phyloP scores from a whole-genome alignment of 2,888 invertebrate genomes.

The Ochropacha duplaris region DNA sequence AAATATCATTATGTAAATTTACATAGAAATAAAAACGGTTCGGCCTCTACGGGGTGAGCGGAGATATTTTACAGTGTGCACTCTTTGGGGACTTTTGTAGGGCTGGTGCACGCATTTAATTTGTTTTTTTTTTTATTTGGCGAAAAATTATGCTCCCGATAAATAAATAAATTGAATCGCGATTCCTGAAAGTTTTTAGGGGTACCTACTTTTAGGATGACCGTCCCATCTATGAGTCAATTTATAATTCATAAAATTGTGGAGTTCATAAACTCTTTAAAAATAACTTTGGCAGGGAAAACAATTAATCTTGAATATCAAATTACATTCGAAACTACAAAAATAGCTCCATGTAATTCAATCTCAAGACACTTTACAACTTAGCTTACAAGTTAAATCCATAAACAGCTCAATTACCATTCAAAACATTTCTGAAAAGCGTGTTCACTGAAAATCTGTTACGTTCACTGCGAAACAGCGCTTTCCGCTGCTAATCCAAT shows the following conservation, averaged over 20 bases:
- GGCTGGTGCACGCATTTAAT: not conserved
- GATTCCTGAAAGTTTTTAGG: too few species aligned
- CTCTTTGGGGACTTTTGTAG: slow-evolving; percentile 18
- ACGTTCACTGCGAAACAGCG: not conserved
- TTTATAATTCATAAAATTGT: too few species aligned
- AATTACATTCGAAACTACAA: too few species aligned
- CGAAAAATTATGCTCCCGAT: too few species aligned
- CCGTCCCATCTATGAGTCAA: too few species aligned
- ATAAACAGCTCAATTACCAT: not conserved
- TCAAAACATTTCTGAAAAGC: slow-evolving; percentile 1
- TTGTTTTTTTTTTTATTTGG: too few species aligned
- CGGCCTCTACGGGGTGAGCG: slow-evolving; percentile 19
- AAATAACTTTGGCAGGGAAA: too few species aligned
- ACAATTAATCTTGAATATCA: too few species aligned
- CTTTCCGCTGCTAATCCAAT: not conserved
- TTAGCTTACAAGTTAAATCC: not conserved
- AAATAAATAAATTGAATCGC: too few species aligned
- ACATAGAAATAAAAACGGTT: slow-evolving; percentile 69
- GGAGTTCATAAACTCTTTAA: too few species aligned
- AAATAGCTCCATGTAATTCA: not conserved
- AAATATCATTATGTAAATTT: slow-evolving; percentile 81
- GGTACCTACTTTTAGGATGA: too few species aligned
- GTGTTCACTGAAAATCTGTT: not conserved
- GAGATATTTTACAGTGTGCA: not conserved
- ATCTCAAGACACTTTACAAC: not conserved